These are phyloP conservation scores for Trachythela sp. DNA, from an alignment of 64 coral and sea anemone species.

Conservation along the genomic window DNA sequence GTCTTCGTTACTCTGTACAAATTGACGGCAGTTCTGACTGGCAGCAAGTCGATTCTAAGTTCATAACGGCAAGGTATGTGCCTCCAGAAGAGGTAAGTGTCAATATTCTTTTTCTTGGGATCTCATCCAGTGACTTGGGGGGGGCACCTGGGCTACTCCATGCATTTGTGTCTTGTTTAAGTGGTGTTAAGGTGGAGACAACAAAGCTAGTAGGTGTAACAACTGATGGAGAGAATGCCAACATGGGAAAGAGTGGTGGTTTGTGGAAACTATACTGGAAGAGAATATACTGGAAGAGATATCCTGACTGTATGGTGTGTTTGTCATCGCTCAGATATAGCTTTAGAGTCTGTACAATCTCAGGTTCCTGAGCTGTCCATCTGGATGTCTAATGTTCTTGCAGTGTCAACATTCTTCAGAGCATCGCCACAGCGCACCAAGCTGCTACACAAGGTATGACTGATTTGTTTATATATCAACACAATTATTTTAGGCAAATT, in stretches of 20 bases:
- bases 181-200: background rate
- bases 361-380: background rate
- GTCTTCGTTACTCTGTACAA: background rate
- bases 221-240: background rate
- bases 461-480: background rate
- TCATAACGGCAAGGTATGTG: background rate
- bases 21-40: background rate
- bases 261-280: constrained; percentile 8
- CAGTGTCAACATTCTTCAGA: background rate
- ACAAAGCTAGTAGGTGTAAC: background rate
- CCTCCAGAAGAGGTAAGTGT: background rate
- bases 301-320: background rate
- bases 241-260: background rate
- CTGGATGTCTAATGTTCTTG: background rate
- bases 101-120: background rate
- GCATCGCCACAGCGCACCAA: background rate
- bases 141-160: background rate
- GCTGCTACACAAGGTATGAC: background rate
- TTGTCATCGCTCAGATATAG: background rate
- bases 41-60: constrained; percentile 1
- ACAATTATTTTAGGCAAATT: background rate
- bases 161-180: constrained; percentile 4
- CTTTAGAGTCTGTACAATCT: background rate
- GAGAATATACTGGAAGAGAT: background rate
- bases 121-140: background rate